Evolutionary conservation across 2,888 invertebrate species (phyloP).

Genomic region (Zelleria hepariella): DNA sequence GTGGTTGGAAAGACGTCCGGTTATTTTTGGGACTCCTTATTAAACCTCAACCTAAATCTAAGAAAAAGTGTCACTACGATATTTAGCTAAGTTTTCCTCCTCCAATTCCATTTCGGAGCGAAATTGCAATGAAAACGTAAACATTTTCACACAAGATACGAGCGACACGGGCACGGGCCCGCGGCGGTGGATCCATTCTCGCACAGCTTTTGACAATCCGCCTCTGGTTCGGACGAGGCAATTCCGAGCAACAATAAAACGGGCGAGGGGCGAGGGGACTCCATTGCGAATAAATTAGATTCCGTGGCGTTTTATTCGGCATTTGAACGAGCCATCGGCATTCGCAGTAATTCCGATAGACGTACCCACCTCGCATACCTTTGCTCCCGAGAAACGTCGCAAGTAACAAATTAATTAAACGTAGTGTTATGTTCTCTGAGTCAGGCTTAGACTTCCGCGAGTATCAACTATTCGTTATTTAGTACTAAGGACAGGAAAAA

Average conservation of each 20-base stretch:
- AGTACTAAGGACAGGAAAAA: no score
- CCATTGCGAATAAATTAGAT: conserved; percentile 7
- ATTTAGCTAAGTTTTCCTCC: background rate
- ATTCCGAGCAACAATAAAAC: conserved; percentile 22
- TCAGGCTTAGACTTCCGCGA: background rate
- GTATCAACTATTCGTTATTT: background rate
- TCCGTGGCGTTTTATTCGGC: conserved; percentile 1
- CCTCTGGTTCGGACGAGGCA: conserved; percentile 19
- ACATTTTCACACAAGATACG: background rate
- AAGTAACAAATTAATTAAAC: background rate
- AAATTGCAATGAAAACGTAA: background rate
- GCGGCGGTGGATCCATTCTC: background rate
- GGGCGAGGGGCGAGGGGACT: background rate
- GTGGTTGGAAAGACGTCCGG: no score
- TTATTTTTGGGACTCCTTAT: no score
- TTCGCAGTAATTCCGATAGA: background rate
- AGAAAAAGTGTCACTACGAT: no score
- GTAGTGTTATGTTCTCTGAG: background rate
- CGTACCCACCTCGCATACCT: background rate
- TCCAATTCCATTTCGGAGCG: background rate
- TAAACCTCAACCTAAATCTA: no score
- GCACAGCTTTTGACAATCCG: background rate
- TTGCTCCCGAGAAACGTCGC: background rate
- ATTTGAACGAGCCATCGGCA: background rate
- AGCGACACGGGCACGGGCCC: background rate